Evolutionary conservation across 2,113 vertebrate genomes (phyloP), one percentile per base, ranked within the genome.

Genomic region (Pomatostomus ruficeps): DNA sequence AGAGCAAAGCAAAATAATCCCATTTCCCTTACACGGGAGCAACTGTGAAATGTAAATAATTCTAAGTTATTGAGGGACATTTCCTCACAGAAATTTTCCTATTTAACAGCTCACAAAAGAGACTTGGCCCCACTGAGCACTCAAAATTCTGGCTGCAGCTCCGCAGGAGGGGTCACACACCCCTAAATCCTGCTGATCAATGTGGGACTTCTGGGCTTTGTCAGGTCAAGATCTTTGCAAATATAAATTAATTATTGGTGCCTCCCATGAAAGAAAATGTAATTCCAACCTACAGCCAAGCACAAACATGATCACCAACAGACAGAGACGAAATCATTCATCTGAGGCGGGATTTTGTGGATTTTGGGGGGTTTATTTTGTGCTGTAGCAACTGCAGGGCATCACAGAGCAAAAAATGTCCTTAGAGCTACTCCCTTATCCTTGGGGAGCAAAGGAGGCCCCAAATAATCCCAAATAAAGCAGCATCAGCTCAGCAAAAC

Each of bases 21-120:
- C 65, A 52, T 95, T 85, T 91, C 45, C n/a, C 17, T 85, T 6
- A 45, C 12, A 46, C 11, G 26, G 62, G n/a, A 81, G 45, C 35
- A 46, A 72, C 87, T 82, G 46, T 40, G 84, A 95, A 96, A 92
- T 89, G 70, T 35, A 87, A 95, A 95, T 79, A 92, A 70, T 85
- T 73, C 35, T 5, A 36, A 92, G 19, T 40, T 40, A 58, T 33
- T 78, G 74, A 20, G 51, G 57, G 48, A 65, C 58, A 42, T 75
- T 57, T 76, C 59, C 35, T 17, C 24, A 23, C 12, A 11, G 26
- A 19, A 22, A 43, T 57, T 59, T 49, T 63, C 19, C 33, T 43
- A 2, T 87, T 78, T 67, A 70, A n/a, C 18, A 80, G 8, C 36
- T 88, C 16, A 62, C 28, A 81, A 66, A 65, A 55, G 38, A 61